Percentiles rank a stretch among this genome's conserved stretches.
Conservation (phyloP, 1,140 invertebrate genomes). For the Phocides pigmalion region DNA sequence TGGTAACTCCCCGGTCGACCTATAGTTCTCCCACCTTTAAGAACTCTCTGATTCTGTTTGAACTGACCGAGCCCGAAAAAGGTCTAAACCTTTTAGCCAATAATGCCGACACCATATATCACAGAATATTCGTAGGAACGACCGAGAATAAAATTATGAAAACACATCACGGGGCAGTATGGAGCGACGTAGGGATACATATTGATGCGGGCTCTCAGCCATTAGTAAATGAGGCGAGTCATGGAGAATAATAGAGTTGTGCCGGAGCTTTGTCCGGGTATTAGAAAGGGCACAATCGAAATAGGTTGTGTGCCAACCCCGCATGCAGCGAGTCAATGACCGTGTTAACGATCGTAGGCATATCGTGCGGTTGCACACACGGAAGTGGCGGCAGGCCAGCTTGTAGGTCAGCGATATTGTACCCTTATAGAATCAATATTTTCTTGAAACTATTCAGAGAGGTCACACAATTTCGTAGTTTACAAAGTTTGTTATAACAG, state of each 20-base stretch:
- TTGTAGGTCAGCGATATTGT: background rate
- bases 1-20: no score
- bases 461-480: no score
- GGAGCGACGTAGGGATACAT: background rate
- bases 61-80: no score
- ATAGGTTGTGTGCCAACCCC: slow-evolving; percentile 49
- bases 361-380: slow-evolving; percentile 44
- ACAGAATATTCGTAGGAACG: background rate
- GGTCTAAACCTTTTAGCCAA: no score
- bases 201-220: slow-evolving; percentile 22
- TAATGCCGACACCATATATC: slow-evolving; percentile 22
- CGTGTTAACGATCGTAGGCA: slow-evolving; percentile 55
- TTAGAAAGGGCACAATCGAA: slow-evolving; percentile 50
- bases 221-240: slow-evolving; percentile 40
- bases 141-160: background rate
- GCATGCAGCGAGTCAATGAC: slow-evolving; percentile 52
- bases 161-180: background rate
- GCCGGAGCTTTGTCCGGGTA: slow-evolving; percentile 42
- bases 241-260: slow-evolving; percentile 39
- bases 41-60: no score
- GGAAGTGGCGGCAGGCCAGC: slow-evolving; percentile 12
- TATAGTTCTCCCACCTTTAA: no score
- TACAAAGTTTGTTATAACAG: no score
- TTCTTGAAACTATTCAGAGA: no score
- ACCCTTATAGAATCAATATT: no score